Conservation (phyloP, 1,140 invertebrate species). For the Chironomus striatipennis region DNA sequence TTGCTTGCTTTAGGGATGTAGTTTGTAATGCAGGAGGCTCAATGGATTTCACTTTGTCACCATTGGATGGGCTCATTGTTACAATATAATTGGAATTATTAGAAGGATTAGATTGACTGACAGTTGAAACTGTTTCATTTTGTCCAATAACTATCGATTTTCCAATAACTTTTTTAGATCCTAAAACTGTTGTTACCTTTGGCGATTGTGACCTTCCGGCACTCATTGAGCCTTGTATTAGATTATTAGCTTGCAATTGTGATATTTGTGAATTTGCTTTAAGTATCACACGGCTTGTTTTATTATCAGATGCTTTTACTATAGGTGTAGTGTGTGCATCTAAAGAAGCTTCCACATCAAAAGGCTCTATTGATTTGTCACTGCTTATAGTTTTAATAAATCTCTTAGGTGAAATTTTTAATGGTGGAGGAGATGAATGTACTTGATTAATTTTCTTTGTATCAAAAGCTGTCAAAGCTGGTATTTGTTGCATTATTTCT, state of each 20-base stretch:
- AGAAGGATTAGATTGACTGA: too few relatives aligned
- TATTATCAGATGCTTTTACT: neutral
- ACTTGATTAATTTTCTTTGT: neutral
- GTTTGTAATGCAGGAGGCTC: neutral
- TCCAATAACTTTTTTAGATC: slow-evolving; percentile 29
- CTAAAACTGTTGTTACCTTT: neutral
- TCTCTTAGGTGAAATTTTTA: neutral
- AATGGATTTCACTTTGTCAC: slow-evolving; percentile 17
- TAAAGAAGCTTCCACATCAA: slow-evolving; percentile 1
- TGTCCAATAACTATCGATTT: slow-evolving; percentile 30
- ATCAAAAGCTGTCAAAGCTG: neutral
- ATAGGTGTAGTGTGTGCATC: neutral
- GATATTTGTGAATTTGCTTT: neutral
- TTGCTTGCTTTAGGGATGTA: neutral
- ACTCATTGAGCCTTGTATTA: neutral
- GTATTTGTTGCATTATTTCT: neutral
- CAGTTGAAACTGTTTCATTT: slow-evolving; percentile 17
- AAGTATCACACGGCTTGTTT: neutral
- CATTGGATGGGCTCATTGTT: too few relatives aligned
- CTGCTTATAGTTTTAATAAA: neutral
- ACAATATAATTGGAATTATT: too few relatives aligned
- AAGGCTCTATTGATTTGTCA: neutral
- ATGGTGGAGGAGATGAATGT: neutral
- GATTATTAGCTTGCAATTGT: neutral
- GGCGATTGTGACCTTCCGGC: neutral